phyloP scores from a whole-genome alignment of 2,888 invertebrate genomes.

The Drosophila ustulata region DNA sequence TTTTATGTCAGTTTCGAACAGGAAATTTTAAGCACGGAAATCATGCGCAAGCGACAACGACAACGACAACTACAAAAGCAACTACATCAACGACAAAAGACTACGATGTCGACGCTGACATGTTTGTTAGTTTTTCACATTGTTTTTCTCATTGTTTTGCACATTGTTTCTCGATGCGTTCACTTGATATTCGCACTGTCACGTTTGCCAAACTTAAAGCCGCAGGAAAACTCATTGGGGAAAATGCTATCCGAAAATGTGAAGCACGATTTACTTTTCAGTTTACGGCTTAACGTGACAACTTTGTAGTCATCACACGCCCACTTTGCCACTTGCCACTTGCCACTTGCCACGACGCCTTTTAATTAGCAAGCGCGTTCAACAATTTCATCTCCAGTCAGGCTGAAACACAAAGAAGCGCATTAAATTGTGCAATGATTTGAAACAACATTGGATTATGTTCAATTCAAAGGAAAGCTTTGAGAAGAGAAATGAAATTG shows the following conservation, averaged over 20 bases:
- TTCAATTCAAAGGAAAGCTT: background rate
- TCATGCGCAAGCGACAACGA: conserved; percentile 63
- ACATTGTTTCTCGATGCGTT: conserved; percentile 21
- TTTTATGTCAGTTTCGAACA: conserved; percentile 72
- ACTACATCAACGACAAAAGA: conserved; percentile 11
- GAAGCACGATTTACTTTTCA: conserved; percentile 5
- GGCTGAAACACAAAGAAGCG: conserved; percentile 11
- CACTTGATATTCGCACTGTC: conserved; percentile 44
- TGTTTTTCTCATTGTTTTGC: conserved; percentile 27
- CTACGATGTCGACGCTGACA: conserved; percentile 36
- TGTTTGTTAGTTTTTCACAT: conserved; percentile 54
- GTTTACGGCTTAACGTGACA: conserved; percentile 37
- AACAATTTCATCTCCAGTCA: conserved; percentile 35
- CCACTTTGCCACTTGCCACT: conserved; percentile 26
- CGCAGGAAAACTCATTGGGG: conserved; percentile 10
- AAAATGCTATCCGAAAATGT: conserved; percentile 28
- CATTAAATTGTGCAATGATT: background rate
- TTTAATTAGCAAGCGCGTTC: conserved; percentile 47
- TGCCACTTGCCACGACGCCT: conserved; percentile 9
- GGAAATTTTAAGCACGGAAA: conserved; percentile 76
- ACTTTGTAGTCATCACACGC: conserved; percentile 25
- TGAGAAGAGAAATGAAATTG: background rate
- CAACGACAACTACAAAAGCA: conserved; percentile 20
- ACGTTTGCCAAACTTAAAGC: conserved; percentile 39
- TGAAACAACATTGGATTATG: background rate